A percentile compares a stretch with the other conserved stretches of the same genome.
Evolutionary conservation across 2,113 vertebrate genomes (phyloP).

Genomic region (Pogonocichla stellata): DNA sequence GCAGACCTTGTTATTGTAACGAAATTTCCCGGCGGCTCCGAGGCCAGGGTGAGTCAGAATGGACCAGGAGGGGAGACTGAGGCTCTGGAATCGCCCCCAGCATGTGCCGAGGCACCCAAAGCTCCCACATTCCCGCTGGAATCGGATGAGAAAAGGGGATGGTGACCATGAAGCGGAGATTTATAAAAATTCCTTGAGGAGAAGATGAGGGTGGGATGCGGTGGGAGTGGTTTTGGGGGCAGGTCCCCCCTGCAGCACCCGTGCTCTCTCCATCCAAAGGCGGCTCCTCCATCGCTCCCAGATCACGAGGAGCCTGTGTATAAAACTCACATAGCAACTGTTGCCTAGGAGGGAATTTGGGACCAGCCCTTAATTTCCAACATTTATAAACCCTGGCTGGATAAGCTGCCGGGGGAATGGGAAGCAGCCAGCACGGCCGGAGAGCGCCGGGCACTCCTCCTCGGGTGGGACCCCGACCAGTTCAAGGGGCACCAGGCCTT

Average conservation of each 20-base stretch:
- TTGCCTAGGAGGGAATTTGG: conserved; percentile 67
- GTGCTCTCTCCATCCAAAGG: background rate
- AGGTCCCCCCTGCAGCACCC: background rate
- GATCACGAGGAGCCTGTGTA: conserved; percentile 44
- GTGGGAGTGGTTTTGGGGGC: background rate
- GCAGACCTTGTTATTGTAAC: conserved; percentile 58
- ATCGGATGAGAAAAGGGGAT: background rate
- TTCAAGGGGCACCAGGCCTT: accelerated
- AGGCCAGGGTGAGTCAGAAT: background rate
- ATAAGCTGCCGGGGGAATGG: background rate
- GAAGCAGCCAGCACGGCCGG: background rate
- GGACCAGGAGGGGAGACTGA: background rate
- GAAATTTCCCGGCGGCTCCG: background rate
- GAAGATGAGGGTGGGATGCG: background rate
- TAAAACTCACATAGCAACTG: conserved; percentile 52
- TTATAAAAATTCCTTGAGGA: background rate
- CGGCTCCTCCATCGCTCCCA: background rate
- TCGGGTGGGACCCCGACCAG: accelerated
- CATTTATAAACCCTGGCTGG: conserved; percentile 19
- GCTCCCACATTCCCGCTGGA: background rate
- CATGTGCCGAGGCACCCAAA: background rate
- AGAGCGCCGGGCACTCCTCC: background rate
- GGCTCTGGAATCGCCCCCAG: background rate
- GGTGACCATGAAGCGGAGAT: background rate
- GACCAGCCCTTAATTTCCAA: conserved; percentile 54